Percentiles rank a stretch among this genome's conserved stretches.
phyloP scores from a whole-genome alignment of 2,888 invertebrate genomes.

The Megalurothrips usitatus region DNA sequence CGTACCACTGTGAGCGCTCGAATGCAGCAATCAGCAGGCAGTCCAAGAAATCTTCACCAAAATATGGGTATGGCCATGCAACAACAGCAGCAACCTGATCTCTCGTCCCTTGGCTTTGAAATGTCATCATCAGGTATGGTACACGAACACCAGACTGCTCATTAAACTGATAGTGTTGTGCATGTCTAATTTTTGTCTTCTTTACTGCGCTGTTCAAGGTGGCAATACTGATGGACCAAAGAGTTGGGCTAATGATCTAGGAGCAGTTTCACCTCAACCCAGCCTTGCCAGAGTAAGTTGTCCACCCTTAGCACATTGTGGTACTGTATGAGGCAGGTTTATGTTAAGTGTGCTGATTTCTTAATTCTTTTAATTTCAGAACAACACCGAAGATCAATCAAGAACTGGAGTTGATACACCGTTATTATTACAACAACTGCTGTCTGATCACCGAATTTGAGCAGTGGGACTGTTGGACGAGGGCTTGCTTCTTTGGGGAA shows the following conservation, averaged over 20 bases:
- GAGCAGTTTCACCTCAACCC: constrained; percentile 52
- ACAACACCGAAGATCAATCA: constrained; percentile 65
- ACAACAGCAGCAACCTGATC: constrained; percentile 57
- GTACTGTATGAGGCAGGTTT: neutral
- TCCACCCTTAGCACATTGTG: neutral
- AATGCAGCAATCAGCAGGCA: constrained; percentile 52
- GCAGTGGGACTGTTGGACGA: neutral
- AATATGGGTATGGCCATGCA: constrained; percentile 46
- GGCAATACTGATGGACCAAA: constrained; percentile 52
- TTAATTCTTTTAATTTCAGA: constrained; percentile 50
- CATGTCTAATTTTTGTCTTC: neutral
- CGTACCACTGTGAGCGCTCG: constrained; percentile 83
- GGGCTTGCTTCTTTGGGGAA: neutral
- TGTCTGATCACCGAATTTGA: constrained; percentile 60
- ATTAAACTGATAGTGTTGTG: neutral
- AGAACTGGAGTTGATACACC: constrained; percentile 67
- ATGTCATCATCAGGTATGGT: constrained; percentile 59
- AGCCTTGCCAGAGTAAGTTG: constrained; percentile 57
- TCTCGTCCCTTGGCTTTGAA: constrained; percentile 67
- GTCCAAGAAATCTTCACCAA: constrained; percentile 47
- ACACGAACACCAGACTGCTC: neutral
- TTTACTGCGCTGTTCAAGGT: constrained; percentile 42
- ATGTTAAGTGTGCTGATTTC: constrained; percentile 18
- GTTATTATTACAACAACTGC: constrained; percentile 77
- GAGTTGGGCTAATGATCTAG: constrained; percentile 53